Base-by-base conservation (phyloP, 2,888 invertebrate genomes). In the Hemicrepidius hirtus region DNA sequence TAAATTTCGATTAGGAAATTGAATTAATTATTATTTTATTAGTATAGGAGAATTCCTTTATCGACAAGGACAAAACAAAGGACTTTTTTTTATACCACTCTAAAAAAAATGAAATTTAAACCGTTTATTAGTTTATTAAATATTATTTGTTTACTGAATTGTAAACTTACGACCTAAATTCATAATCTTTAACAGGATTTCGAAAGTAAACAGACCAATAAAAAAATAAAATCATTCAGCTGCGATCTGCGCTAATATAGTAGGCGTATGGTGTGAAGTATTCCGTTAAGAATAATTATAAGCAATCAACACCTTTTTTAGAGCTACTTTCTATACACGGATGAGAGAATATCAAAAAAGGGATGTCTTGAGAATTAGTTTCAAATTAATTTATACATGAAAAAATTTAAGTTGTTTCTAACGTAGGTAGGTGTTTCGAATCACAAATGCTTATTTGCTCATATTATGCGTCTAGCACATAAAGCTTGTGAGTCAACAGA, bases 261-360 rank as follows among this genome's bases (percentile, higher is more conserved):
- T 50, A 12, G 50, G 50, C 50, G 50, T 24, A 10, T 13, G 10
- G 50, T 28, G 50, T 50, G 50, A 50, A 24, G 24, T 2, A 50
- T 50, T 50, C 50, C 50, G 50, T 24, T 24, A 50, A 50, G 10
- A 20, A 24, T 50, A 50, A 50, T 21, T 50, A 50, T 13, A n/a
- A 28, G 12, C n/a, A 28, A 21, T 50, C 20, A 50, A 24, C 50
- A 50, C 20, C 24, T 50, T 28, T n/a, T 44, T 20, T 28, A 12
- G 16, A 12, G 12, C 50, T n/a, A 20, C 44, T 44, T 44, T 44
- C 44, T 44, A 44, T 32, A 6, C 5, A 9, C 32, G 9, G 32
- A 32, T 32, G 32, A 32, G 32, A 7, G 32, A 32, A 32, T 32
- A 3, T 32, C 32, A 32, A 32, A 32, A 32, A 9, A 5, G 32